Base-by-base conservation (phyloP, 92 coral and sea anemone genomes). In the Plumapathes pennacea region DNA sequence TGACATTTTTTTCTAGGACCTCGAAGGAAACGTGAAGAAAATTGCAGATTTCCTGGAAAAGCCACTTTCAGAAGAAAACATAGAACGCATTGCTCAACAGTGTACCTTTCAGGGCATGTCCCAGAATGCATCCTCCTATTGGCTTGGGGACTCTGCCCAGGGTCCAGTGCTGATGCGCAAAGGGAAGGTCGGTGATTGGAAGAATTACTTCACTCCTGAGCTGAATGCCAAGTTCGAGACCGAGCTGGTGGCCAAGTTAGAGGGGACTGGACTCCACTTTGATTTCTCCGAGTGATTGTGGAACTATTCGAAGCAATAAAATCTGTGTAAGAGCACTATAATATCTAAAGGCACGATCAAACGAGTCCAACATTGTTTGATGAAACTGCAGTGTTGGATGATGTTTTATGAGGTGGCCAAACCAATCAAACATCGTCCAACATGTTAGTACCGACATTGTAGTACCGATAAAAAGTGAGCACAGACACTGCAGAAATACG, bases 181-280 rank as follows among this genome's bases (percentile, higher is more conserved):
- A 20, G 73, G 73, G 38, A 45, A 66, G 51, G 27, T 66, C 15
- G 73, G 73, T 9, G 73, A 66, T 18, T 66, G 73, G 73, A 53
- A 38, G 32, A 66, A 66, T 31, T 66, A 66, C 33, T 66, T 66
- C 32, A 66, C 73, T 6, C 53, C 63, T 23, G 73, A 66, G 12
- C 29, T 40, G 33, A 33, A 66, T 3, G 5, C n/a, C 3, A 43
- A 17, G 31, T 66, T 66, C 28, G 53, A 66, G 14, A 42, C 4
- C 15, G 51, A 53, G 32, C 52, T 66, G 13, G 10, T 66, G 62
- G 32, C 42, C 31, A 44, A 66, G 62, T 43, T 52, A 32, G 28
- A 13, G 21, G 73, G 63, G 1, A 40, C 73, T 20, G 73, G 64
- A 5, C 62, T 66, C 0, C 28, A 6, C 7, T 66, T 66, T 22